Percentiles rank a stretch among this genome's conserved stretches.
phyloP scores from a whole-genome alignment of 2,797 vertebrate species.

The Distichodus sexfasciatus region DNA sequence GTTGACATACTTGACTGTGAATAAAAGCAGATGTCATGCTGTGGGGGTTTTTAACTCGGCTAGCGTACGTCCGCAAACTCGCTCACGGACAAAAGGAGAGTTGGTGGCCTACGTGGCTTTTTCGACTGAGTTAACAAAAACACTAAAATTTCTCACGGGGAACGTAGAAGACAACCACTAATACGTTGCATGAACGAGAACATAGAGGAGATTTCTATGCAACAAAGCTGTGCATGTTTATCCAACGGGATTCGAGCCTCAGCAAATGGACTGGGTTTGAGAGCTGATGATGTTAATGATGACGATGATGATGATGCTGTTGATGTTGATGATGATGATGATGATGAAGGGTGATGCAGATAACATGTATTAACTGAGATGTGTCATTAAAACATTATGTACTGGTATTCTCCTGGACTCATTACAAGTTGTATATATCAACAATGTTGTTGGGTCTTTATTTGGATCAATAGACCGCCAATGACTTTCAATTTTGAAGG shows the following conservation, averaged over 20 bases:
- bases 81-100: slow-evolving; percentile 9
- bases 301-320: slow-evolving; percentile 19
- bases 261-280: slow-evolving; percentile 41
- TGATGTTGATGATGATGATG: not conserved
- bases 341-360: slow-evolving; percentile 32
- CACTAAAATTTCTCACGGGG: slow-evolving; percentile 54
- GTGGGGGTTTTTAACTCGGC: slow-evolving; percentile 28
- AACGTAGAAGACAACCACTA: slow-evolving; percentile 55
- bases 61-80: slow-evolving; percentile 16
- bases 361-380: slow-evolving; percentile 55
- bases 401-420: slow-evolving; percentile 54
- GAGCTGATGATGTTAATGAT: slow-evolving; percentile 35
- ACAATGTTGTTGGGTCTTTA: slow-evolving; percentile 42
- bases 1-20: slow-evolving; percentile 20
- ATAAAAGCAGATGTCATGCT: slow-evolving; percentile 26
- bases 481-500: not conserved
- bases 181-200: slow-evolving; percentile 60
- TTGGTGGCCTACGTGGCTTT: slow-evolving; percentile 31
- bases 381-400: slow-evolving; percentile 59
- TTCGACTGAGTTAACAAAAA: slow-evolving; percentile 42
- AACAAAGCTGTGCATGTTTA: slow-evolving; percentile 60
- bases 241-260: slow-evolving; percentile 52
- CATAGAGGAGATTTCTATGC: slow-evolving; percentile 60
- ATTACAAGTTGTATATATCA: slow-evolving; percentile 59
- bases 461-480: slow-evolving; percentile 22